These are phyloP conservation scores for Echinometra lucunter DNA, from an alignment of 53 echinoderm and acorn worm species.

Conservation along the genomic window DNA sequence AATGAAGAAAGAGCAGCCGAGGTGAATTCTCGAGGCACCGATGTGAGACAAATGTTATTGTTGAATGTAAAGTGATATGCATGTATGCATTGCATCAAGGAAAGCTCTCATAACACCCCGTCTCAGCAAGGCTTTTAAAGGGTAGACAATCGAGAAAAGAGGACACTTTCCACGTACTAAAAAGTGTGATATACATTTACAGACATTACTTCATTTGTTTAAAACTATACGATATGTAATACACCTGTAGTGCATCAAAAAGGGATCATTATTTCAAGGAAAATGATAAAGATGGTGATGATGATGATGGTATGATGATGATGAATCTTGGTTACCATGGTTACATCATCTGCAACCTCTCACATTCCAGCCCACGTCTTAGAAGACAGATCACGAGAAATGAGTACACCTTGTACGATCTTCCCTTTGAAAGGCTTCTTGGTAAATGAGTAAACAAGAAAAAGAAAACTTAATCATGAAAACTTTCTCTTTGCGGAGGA, in stretches of 20 bases:
- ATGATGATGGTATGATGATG: not conserved
- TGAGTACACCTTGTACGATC: not conserved
- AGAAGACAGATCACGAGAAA: not conserved
- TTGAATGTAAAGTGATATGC: not conserved
- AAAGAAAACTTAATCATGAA: not conserved
- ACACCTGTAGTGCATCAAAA: too few relatives aligned
- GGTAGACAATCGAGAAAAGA: not conserved
- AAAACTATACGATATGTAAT: too few relatives aligned
- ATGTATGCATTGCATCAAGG: not conserved
- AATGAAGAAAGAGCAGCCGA: not conserved
- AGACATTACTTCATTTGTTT: too few relatives aligned
- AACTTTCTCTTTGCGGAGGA: not conserved
- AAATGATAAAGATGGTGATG: too few relatives aligned
- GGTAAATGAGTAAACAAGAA: not conserved
- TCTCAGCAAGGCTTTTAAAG: not conserved
- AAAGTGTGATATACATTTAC: too few relatives aligned
- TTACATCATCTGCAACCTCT: not conserved
- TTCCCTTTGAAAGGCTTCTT: not conserved
- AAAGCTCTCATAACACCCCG: not conserved
- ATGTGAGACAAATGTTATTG: slow-evolving; percentile 1
- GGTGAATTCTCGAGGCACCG: not conserved
- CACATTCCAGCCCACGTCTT: not conserved
- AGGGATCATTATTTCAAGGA: too few relatives aligned
- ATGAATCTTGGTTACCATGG: not conserved
- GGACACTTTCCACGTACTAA: not conserved